phyloP scores from a whole-genome alignment of 1,140 invertebrate species.

The Portunus trituberculatus region DNA sequence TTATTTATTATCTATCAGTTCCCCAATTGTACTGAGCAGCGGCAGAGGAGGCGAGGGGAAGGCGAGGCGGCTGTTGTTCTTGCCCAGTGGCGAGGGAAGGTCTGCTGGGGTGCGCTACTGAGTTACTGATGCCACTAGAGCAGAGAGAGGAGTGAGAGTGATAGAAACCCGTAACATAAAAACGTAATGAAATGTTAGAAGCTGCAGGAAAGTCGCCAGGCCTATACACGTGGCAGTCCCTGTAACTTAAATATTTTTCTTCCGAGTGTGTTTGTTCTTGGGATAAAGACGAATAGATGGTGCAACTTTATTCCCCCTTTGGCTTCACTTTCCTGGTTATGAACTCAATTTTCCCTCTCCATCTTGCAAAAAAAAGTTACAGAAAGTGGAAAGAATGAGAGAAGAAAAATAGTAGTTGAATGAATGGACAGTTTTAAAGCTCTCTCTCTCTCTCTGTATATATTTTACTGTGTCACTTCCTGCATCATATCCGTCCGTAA shows the following conservation, averaged over 20 bases:
- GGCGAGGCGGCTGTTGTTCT: too few species aligned
- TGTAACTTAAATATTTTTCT: not conserved
- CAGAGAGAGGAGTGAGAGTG: not conserved
- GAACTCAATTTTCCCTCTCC: too few species aligned
- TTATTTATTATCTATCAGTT: too few species aligned
- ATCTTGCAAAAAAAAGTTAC: not conserved
- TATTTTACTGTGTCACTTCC: not conserved
- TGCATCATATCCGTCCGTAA: too few species aligned
- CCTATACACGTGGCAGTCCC: not conserved
- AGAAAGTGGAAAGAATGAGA: not conserved
- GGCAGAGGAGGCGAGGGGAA: too few species aligned
- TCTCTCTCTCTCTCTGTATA: not conserved
- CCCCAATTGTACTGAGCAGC: too few species aligned
- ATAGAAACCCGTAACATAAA: not conserved
- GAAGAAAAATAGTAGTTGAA: not conserved
- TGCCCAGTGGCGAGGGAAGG: too few species aligned
- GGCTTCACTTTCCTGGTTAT: not conserved
- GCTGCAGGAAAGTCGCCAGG: too few species aligned
- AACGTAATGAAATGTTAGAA: not conserved
- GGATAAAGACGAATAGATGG: not conserved
- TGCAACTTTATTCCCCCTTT: not conserved
- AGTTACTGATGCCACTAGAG: too few species aligned
- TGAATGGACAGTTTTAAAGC: not conserved
- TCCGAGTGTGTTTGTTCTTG: not conserved
- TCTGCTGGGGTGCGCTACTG: too few species aligned